phyloP scores from a whole-genome alignment of 37 sponge, comb jelly and placozoan species.

The Chondrosia reniformis region DNA sequence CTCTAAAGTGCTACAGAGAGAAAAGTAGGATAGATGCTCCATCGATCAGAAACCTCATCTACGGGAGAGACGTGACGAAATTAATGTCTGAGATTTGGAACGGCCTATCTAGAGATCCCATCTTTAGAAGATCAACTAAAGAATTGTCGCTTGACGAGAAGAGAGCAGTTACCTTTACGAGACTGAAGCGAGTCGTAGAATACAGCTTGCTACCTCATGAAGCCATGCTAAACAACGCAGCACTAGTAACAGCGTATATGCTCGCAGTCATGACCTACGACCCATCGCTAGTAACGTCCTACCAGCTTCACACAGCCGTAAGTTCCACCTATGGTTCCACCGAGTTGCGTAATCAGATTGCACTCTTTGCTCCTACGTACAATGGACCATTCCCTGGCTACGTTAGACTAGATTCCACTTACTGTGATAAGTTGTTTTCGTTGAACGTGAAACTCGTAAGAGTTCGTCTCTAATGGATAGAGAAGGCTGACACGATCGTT shows the following conservation, averaged over 20 bases:
- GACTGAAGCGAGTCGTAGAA: slow-evolving; percentile 55
- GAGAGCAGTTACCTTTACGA: slow-evolving; percentile 45
- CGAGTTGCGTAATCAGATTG: neutral
- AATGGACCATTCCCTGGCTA: too few species aligned
- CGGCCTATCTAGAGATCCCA: slow-evolving; percentile 58
- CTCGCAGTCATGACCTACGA: slow-evolving; percentile 34
- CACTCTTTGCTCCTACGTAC: too few species aligned
- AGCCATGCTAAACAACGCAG: slow-evolving; percentile 30
- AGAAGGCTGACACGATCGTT: too few species aligned
- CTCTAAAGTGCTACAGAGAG: too few species aligned
- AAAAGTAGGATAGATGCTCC: slow-evolving; percentile 40
- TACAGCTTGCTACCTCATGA: slow-evolving; percentile 52
- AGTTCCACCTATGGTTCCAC: too few species aligned
- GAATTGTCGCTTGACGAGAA: slow-evolving; percentile 42
- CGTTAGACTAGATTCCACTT: too few species aligned
- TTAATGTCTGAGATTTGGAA: slow-evolving; percentile 48
- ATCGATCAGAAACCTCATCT: slow-evolving; percentile 25
- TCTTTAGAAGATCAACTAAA: slow-evolving; percentile 31
- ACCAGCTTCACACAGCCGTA: slow-evolving; percentile 36
- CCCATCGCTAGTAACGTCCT: neutral
- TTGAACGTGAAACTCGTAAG: too few species aligned
- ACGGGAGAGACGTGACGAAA: slow-evolving; percentile 30
- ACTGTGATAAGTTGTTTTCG: too few species aligned
- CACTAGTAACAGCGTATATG: slow-evolving; percentile 1
- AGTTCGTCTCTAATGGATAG: too few species aligned